A percentile compares a stretch with the other conserved stretches of the same genome.
Evolutionary conservation across 2,113 vertebrate species (phyloP).

Genomic region (Lutjanus erythropterus): DNA sequence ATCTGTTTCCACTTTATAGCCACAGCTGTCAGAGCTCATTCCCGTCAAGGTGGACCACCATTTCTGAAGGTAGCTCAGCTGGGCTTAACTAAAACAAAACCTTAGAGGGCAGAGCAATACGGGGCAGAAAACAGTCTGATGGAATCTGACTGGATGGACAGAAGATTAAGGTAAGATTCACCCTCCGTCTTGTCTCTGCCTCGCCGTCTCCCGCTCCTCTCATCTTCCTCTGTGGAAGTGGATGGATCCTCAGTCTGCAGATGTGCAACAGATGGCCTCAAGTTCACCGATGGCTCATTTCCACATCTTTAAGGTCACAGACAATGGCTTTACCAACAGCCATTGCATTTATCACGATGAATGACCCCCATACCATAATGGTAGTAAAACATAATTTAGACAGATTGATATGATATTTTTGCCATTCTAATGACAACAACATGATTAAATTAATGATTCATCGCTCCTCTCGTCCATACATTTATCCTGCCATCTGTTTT

Average conservation of each 20-base stretch:
- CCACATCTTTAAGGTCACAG: constrained; percentile 76
- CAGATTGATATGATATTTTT: constrained; percentile 53
- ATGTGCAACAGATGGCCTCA: constrained; percentile 80
- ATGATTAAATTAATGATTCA: constrained; percentile 42
- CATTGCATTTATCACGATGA: constrained; percentile 56
- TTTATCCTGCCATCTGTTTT: constrained; percentile 34
- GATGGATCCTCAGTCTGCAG: constrained; percentile 65
- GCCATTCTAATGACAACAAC: constrained; percentile 20
- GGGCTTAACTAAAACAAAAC: constrained; percentile 76
- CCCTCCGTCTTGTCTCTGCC: constrained; percentile 42
- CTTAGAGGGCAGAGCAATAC: constrained; percentile 63
- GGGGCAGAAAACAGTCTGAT: constrained; percentile 65
- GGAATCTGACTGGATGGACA: constrained; percentile 70
- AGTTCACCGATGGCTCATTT: constrained; percentile 71
- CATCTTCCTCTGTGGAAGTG: constrained; percentile 51
- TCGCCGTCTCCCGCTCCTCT: constrained; percentile 26
- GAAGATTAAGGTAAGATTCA: constrained; percentile 70
- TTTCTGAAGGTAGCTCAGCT: constrained; percentile 68
- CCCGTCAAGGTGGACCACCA: constrained; percentile 67
- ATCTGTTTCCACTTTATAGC: constrained; percentile 80
- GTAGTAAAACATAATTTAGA: constrained; percentile 47
- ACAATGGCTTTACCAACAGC: constrained; percentile 52
- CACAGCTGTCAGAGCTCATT: constrained; percentile 79
- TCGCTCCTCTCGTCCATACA: constrained; percentile 27
- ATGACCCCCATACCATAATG: constrained; percentile 37